Base-by-base conservation (phyloP, 1,140 invertebrate species). In the Lepidurus apus region DNA sequence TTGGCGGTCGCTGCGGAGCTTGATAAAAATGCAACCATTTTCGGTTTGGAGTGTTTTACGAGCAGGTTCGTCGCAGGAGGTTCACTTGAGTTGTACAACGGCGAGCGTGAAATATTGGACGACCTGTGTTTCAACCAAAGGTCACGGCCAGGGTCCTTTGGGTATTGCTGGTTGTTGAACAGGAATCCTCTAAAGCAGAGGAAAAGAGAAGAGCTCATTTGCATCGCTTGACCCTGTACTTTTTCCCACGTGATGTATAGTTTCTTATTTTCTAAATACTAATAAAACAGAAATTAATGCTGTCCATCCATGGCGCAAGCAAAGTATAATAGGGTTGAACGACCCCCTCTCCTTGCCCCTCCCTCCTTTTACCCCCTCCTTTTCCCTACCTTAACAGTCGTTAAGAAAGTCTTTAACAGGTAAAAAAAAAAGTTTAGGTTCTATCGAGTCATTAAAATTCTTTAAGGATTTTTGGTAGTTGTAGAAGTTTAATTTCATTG, bases 11-110 rank as follows among this genome's bases (percentile, higher is more conserved):
- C 53, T 65, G 53, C 53, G 21, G 21, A 65, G 53, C 17, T 65
- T 65, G 53, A 65, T 65, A 65, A 65, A 65, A 65, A 65, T 65
- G 53, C 53, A 65, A 65, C 53, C 53, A 65, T 65, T 65, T 65
- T 65, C n/a, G 10, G 53, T 65, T 65, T 65, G 17, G 53, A 65
- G 53, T n/a, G 53, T 65, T 65, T 65, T 65, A 65, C 53, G 53
- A 65, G 53, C 53, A 65, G 53, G 53, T 65, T 65, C 53, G 53
- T 65, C 53, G 13, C 53, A 65, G 53, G 53, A 65, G 53, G 53
- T 65, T 65, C 53, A 21, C 53, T n/a, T 65, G 53, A 7, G n/a
- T 65, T 65, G 53, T 21, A 65, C 53, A 65, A 65, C 53, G 3
- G 53, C 53, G 53, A 65, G 53, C 53, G 53, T 65, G 53, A 65